Evolutionary conservation across 2,888 invertebrate genomes (phyloP), one percentile per base, ranked within the genome.

Genomic region (Palloptera scutellata): DNA sequence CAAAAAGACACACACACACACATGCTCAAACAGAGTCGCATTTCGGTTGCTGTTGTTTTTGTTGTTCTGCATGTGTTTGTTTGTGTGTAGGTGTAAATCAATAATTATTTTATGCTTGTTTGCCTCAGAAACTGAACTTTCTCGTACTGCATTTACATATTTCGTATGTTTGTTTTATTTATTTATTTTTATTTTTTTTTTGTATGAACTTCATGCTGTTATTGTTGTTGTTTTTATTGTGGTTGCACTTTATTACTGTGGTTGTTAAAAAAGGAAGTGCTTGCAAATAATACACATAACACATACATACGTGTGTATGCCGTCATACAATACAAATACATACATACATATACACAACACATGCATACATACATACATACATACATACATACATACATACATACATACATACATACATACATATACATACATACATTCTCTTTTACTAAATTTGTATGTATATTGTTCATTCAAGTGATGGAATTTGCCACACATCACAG

Each of bases 391-490:
- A 52, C 12, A 51, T 40, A 30, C 17, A 58, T 17, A 19, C 20
- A 52, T 13, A 43, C 30, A 48, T n/a, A 51, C n/a, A 6, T 45
- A 61, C 15, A 9, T 40, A 48, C 17, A 19, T 17, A 40, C 61
- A 15, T 2, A 63, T 48, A 61, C 40, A n/a, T 41, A 64, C 15
- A 51, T 48, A 60, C 41, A 68, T 45, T 17, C 41, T 64, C 41
- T 52, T 43, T 58, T 42, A 59, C 51, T n/a, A 64, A 58, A 54
- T 51, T 48, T 64, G 52, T 57, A 45, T 43, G 63, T 51, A 66
- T 55, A 67, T n/a, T n/a, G n/a, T n/a, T 61, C 61, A 55, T 66
- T 61, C 61, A 55, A 61, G 41, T 61, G 61, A 61, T 57, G 61
- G 52, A 17, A 57, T 19, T 61, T 17, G 30, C n/a, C 19, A 55